Evolutionary conservation across 2,113 vertebrate genomes (phyloP), one percentile per base, ranked within the genome.

Genomic region (Azemiops feae): DNA sequence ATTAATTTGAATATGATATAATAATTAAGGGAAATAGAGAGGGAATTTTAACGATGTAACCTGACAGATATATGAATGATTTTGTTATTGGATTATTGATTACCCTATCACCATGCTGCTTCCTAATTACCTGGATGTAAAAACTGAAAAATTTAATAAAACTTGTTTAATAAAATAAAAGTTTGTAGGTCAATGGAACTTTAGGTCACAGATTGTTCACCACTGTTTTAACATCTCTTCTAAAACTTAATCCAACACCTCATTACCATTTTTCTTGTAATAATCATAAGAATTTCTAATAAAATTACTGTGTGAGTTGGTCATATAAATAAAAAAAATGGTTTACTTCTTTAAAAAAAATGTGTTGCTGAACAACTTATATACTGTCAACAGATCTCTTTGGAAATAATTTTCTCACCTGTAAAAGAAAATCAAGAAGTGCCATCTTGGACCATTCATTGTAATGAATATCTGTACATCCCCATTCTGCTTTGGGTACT

Each of bases 371-470:
- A 81, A 81, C 34, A 81, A 81, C 18, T 81, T 39, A 81, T 6
- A 43, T 22, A 81, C 18, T 22, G 6, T 81, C 16, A 74, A 39
- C 18, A 81, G 5, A 39, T 8, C 69, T 81, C 74, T 89, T 89
- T 89, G 54, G 43, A 87, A 6, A 87, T 18, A 54, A 39, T 89
- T 88, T 23, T 39, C 96, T 96, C 98, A 99, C 99, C 98, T 99
- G 99, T 87, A 99, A 95, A 87, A 99, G 95, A 96, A 99, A 99
- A 96, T 99, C 99, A 94, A 99, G 99, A 91, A 99, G 98, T 47
- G 98, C 98, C 95, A 99, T 96, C 96, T 98, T 99, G 95, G 98
- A 99, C 99, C 99, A 99, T 88, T 99, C 99, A 0, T 98, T 96
- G 94, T 99, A 98, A 96, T 99, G 99, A 43, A 99, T 94, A 81